Base-by-base conservation (phyloP, 2,888 invertebrate genomes). In the Ennomos fuscantarius region DNA sequence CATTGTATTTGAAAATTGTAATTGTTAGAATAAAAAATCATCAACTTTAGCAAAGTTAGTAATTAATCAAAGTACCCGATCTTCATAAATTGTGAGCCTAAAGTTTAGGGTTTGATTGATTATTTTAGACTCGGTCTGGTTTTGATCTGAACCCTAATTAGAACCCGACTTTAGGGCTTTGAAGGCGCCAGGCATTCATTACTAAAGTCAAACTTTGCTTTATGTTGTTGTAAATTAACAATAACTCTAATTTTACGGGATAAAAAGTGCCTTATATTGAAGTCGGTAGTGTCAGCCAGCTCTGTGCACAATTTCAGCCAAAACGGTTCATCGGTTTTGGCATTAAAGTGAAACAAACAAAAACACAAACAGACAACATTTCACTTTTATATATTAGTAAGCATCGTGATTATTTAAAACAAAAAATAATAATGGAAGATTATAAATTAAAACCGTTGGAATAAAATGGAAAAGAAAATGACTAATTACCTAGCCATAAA, bases 101-200 rank as follows among this genome's bases (percentile, higher is more conserved):
- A 51, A 53, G 51, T 58, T 63, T 63, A 52, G 53, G 58, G 54
- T 63, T 64, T 62, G 63, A 65, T 66, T 65, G 60, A 65, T 66
- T 65, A 63, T 60, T 54, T 50, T 53, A 62, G 56, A 60, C 37
- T 58, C 44, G 48, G 60, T 43, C 49, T 60, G 60, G 43, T 50
- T 55, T 39, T 56, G 54, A 55, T 64, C 40, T 53, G 50, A 58
- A 59, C 63, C 59, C 53, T 62, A 61, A 62, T 62, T 64, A 60
- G 47, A 51, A 58, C 49, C 58, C 44, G 33, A 45, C 45, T 43
- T 13, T 35, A 2, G 32, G 45, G 34, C 50, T 47, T 55, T 46
- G 45, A 58, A 44, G 13, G 44, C 39, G 61, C 36, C 54, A 42
- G 54, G 53, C 53, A 60, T 60, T 50, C 49, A 61, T 59, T 56